Evolutionary conservation across 2,888 invertebrate genomes (phyloP), one percentile per base, ranked within the genome.

Genomic region (Drosophila ezoana): DNA sequence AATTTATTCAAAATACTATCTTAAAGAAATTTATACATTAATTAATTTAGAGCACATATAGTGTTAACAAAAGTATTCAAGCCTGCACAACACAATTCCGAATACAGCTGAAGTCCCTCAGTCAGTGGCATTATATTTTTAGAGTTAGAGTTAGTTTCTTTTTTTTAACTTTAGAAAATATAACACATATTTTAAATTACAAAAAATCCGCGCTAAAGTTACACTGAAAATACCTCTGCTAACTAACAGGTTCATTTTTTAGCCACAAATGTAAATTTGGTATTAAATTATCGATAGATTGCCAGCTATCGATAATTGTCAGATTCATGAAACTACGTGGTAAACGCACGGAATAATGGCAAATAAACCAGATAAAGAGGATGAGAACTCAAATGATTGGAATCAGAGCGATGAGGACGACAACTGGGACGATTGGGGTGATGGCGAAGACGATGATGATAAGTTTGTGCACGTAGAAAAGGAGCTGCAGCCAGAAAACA

Each of bases 351-450:
- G 9, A 72, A 72, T 66, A 68, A 86, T 86, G 87, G 66, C 79
- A 47, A 74, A 57, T 45, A 77, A 76, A 70, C 51, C 63, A 10
- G 65, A 80, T 54, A 69, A 63, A 10, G 53, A 65, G 5, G 56
- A 65, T 1, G 76, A 61, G 1, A 38, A 51, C 4, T 11, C 49
- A 14, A 85, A 85, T 59, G 90, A 78, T 70, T 90, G 89, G 90
- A 67, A 79, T 40, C 68, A 85, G 9, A 89, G 87, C 56, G 90
- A 90, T 43, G 89, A 87, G 3, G 90, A 89, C 16, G 89, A 90
- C 49, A 87, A 88, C 52, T 90, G 90, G 90, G 90, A 90, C 35
- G 90, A 90, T 52, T 90, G 90, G 90, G 90, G 89, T 28, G 90
- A 90, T 67, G 87, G 79, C 0, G 90, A 87, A 23, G 90, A 87